These are phyloP conservation scores for Sakesphorus luctuosus DNA, from an alignment of 2,113 vertebrate species.

Conservation along the genomic window DNA sequence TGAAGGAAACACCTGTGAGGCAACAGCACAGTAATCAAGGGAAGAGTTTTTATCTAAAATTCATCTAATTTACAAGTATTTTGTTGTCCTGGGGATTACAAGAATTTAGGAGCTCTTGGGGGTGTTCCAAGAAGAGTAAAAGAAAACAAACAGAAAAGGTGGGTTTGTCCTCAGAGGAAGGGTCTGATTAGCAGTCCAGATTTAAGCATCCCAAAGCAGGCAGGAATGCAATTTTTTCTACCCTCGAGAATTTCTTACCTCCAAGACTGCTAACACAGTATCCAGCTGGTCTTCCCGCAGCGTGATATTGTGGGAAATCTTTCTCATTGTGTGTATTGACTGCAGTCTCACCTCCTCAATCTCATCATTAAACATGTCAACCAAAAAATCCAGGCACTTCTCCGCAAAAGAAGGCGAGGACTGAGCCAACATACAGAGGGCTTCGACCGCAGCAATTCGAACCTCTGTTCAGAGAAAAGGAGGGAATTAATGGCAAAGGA, in stretches of 20 bases:
- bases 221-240: not conserved
- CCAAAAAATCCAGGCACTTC: conserved; percentile 97
- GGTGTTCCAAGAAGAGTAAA: not conserved
- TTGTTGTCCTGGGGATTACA: not conserved
- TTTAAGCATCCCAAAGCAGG: not conserved
- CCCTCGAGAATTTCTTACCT: conserved; percentile 75
- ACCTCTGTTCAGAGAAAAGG: conserved; percentile 80
- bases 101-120: not conserved
- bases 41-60: not conserved
- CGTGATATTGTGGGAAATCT: conserved; percentile 94
- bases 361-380: conserved; percentile 99
- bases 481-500: not conserved
- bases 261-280: conserved; percentile 92
- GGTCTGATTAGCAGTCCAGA: not conserved
- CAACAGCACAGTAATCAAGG: not conserved
- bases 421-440: conserved; percentile 90
- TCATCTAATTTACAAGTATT: not conserved
- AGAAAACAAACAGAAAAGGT: not conserved
- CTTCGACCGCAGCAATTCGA: conserved; percentile 93
- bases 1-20: not conserved
- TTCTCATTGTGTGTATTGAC: conserved; percentile 95
- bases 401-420: conserved; percentile 92
- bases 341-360: conserved; percentile 96
- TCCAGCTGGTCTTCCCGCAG: conserved; percentile 97
- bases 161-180: not conserved